Percentiles rank a stretch among this genome's conserved stretches.
phyloP scores from a whole-genome alignment of 2,888 invertebrate species.

The Melieria picta region DNA sequence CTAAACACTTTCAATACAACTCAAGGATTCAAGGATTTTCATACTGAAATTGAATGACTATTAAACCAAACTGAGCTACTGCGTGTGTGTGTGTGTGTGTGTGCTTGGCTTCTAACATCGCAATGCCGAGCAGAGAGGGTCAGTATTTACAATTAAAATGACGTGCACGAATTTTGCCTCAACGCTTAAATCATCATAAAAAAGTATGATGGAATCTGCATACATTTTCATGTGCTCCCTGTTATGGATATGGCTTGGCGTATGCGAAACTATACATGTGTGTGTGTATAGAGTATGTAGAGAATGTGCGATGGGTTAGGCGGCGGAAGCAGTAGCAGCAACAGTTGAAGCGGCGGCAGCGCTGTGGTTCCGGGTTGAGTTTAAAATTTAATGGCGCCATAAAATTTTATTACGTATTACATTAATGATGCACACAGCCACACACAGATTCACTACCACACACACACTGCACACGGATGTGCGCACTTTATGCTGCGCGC shows the following conservation, averaged over 20 bases:
- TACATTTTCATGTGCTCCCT: too few relatives aligned
- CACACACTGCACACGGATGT: neutral
- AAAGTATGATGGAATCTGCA: neutral
- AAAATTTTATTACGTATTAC: conserved; percentile 13
- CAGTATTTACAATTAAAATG: neutral
- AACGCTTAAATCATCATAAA: conserved; percentile 1
- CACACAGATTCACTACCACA: neutral
- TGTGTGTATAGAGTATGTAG: too few relatives aligned
- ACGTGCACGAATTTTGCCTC: neutral
- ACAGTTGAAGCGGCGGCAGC: neutral
- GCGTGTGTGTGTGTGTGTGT: too few relatives aligned
- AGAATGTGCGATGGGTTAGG: too few relatives aligned
- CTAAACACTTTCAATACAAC: too few relatives aligned
- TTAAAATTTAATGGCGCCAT: conserved; percentile 13
- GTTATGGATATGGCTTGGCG: too few relatives aligned
- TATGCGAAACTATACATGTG: too few relatives aligned
- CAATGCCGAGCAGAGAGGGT: neutral
- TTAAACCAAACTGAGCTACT: too few relatives aligned
- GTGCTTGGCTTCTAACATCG: neutral
- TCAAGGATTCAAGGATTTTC: too few relatives aligned
- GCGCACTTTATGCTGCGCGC: too few relatives aligned
- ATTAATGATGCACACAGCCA: neutral
- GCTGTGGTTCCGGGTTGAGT: neutral
- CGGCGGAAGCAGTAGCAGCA: too few relatives aligned
- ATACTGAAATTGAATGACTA: too few relatives aligned